Base-by-base conservation (phyloP, 2,113 vertebrate species). In the Taxidea taxus region DNA sequence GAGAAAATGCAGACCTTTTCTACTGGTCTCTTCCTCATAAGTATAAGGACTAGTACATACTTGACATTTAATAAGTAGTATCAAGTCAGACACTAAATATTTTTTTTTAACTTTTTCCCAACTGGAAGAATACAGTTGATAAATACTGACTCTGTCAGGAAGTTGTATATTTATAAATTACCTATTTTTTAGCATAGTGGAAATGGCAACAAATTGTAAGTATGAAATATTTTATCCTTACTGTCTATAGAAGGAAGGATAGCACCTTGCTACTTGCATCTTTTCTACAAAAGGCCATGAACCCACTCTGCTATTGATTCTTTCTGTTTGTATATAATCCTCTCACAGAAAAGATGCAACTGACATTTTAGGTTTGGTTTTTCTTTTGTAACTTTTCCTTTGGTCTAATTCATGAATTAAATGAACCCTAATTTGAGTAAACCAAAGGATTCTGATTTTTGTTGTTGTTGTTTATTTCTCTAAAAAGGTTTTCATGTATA, bases 301-400 rank as follows among this genome's bases (percentile, higher is more conserved):
- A 86, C 44, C 34, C 39, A 80, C 89, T 77, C 34, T 80, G 16
- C 6, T 54, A 64, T 68, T 49, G 47, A 74, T 66, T 74, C 23
- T 86, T 90, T 72, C 56, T 21, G 1, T 62, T 51, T 39, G 31
- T 72, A 56, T 6, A 27, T 49, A 87, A 64, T 60, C 80, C 7
- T 78, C 92, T 87, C 39, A 93, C 13, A 92, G 34, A 39, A 74
- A 95, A 91, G 82, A 42, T 39, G 78, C 34, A 85, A 47, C 23
- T 87, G 29, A 83, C n/a, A 51, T 44, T 87, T 80, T 75, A 60
- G 31, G 3, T 23, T 94, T 51, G 2, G 7, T 23, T 91, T 93
- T 93, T 58, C 44, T 87, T 87, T 85, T 80, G 7, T 93, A 86
- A 94, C 16, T 51, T 96, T 87, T 88, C 42, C 47, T 94, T 25